phyloP scores from a whole-genome alignment of 2,113 vertebrate species.

The Tachysurus vachellii region DNA sequence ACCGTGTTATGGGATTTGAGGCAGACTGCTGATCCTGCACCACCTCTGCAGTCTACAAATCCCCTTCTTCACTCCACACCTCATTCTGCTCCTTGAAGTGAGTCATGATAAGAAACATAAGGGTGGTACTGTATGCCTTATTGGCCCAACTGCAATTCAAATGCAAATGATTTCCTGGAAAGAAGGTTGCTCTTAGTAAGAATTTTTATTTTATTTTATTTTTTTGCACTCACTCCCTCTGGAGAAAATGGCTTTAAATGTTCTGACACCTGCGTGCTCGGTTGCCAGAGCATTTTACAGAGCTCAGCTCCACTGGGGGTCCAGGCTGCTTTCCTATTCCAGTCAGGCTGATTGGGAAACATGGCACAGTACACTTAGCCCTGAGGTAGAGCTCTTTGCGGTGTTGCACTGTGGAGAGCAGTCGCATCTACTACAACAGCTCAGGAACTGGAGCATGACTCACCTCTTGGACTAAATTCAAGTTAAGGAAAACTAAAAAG shows the following conservation, averaged over 20 bases:
- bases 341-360: constrained; percentile 35
- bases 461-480: constrained; percentile 31
- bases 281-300: constrained; percentile 23
- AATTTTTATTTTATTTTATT: not conserved
- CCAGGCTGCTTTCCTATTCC: constrained; percentile 40
- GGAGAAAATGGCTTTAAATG: constrained; percentile 43
- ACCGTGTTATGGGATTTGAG: constrained; percentile 4
- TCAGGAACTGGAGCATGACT: constrained; percentile 40
- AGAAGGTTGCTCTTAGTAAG: constrained; percentile 2
- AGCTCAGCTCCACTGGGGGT: constrained; percentile 29
- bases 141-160: not conserved
- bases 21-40: constrained; percentile 28
- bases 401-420: constrained; percentile 12
- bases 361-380: constrained; percentile 29
- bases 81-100: constrained; percentile 28
- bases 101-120: constrained; percentile 37
- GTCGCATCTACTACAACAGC: constrained; percentile 22
- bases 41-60: constrained; percentile 30
- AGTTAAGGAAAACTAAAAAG: constrained; percentile 30
- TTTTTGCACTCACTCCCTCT: not conserved
- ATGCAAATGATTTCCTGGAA: constrained; percentile 41
- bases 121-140: not conserved
- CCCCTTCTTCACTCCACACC: constrained; percentile 16
- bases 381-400: constrained; percentile 16
- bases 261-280: constrained; percentile 44